phyloP scores from a whole-genome alignment of 1,140 invertebrate species.

The Heliconius melpomene region DNA sequence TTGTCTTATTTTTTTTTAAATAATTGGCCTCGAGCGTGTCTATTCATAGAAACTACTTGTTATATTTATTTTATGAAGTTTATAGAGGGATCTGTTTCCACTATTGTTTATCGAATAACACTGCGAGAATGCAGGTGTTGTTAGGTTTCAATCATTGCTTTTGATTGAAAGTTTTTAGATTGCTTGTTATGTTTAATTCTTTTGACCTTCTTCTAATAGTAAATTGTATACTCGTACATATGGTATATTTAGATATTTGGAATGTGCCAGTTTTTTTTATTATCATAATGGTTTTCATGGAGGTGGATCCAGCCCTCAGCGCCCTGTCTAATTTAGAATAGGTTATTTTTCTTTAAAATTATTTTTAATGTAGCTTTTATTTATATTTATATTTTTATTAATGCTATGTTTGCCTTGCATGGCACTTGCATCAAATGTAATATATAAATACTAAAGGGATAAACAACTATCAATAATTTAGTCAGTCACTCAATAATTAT shows the following conservation, averaged over 20 bases:
- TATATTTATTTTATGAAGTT: slow-evolving; percentile 1
- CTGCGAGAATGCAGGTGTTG: slow-evolving; percentile 1
- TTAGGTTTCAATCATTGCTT: neutral
- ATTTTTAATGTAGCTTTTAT: no score
- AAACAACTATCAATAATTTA: no score
- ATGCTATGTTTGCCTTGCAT: no score
- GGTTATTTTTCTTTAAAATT: no score
- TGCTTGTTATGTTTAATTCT: neutral
- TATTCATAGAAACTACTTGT: neutral
- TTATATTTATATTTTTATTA: no score
- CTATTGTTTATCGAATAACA: neutral
- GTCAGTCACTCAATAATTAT: no score
- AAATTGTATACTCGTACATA: neutral
- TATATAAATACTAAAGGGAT: no score
- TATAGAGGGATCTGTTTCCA: neutral
- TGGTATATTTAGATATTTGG: neutral
- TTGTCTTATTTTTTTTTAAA: no score
- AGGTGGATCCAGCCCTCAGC: no score
- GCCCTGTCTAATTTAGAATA: no score
- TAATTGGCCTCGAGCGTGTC: neutral
- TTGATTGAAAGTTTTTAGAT: neutral
- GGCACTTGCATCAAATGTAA: no score
- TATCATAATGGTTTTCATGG: neutral
- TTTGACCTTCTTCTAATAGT: neutral
- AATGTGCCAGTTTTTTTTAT: neutral